Conservation (phyloP, 1,140 invertebrate species). For the Berghia stephanieae region DNA sequence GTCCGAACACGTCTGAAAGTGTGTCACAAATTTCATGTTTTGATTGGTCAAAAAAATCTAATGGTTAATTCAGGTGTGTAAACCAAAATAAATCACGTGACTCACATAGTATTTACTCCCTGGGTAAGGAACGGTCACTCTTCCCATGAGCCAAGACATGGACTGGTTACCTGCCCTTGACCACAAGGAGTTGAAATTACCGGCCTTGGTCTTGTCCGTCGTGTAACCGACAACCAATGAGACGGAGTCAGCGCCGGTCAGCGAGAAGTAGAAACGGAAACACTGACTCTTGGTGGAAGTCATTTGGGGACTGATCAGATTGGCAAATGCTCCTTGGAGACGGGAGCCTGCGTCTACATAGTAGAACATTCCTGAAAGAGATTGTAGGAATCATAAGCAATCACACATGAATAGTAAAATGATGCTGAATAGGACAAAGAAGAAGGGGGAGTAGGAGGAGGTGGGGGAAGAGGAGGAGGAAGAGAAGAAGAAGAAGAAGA, state of each 20-base stretch:
- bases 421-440: too few relatives aligned
- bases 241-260: slow-evolving; percentile 72
- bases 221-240: neutral
- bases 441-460: too few relatives aligned
- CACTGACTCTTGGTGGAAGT: slow-evolving; percentile 36
- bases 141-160: neutral
- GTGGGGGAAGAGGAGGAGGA: too few relatives aligned
- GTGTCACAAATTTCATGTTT: too few relatives aligned
- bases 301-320: slow-evolving; percentile 51
- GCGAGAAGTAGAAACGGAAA: slow-evolving; percentile 75
- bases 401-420: neutral
- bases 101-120: slow-evolving; percentile 20
- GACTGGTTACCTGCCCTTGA: slow-evolving; percentile 7
- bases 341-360: slow-evolving; percentile 60
- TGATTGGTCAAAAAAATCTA: too few relatives aligned
- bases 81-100: too few relatives aligned
- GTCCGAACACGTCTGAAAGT: too few relatives aligned
- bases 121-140: slow-evolving; percentile 17
- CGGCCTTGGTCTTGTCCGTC: neutral
- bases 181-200: slow-evolving; percentile 15
- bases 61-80: too few relatives aligned
- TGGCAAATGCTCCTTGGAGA: slow-evolving; percentile 52
- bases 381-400: neutral
- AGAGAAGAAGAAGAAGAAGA: too few relatives aligned
- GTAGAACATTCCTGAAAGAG: slow-evolving; percentile 29